These are phyloP conservation scores for Neoarius graeffei DNA, from an alignment of 2,113 vertebrate genomes.

Conservation along the genomic window DNA sequence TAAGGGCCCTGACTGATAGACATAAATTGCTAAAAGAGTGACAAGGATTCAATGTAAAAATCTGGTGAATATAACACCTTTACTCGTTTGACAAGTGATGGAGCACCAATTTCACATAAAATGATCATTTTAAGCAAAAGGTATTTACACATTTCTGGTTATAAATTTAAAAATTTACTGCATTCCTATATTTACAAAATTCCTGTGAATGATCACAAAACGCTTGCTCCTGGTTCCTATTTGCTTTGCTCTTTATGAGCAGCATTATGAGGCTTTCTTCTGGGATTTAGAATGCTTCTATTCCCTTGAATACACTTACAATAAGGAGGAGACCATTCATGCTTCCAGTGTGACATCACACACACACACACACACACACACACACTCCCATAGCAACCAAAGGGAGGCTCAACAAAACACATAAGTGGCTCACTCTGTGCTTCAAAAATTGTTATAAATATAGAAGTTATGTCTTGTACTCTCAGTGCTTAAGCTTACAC, in stretches of 20 bases:
- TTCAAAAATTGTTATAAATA: slow-evolving; percentile 7
- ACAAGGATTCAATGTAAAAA: not conserved
- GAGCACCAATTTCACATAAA: not conserved
- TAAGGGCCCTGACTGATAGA: not conserved
- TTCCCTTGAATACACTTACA: not conserved
- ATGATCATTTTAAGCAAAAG: not conserved
- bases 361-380: slow-evolving; percentile 14
- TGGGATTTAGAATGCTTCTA: not conserved
- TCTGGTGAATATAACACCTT: not conserved
- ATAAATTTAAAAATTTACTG: not conserved
- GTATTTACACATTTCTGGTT: not conserved
- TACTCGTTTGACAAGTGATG: not conserved
- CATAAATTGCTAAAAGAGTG: not conserved
- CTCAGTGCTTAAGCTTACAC: not conserved
- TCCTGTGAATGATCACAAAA: not conserved
- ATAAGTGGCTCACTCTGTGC: not conserved
- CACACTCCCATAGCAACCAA: slow-evolving; percentile 23
- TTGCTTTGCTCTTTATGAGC: not conserved
- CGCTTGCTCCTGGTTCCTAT: not conserved
- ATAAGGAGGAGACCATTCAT: slow-evolving; percentile 21
- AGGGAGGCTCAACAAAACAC: not conserved
- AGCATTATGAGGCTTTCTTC: not conserved
- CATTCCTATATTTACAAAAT: not conserved
- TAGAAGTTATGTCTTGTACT: not conserved
- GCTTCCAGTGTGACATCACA: slow-evolving; percentile 66